Evolutionary conservation across 2,113 vertebrate species (phyloP), one percentile per base, ranked within the genome.

Genomic region (Etheostoma spectabile): DNA sequence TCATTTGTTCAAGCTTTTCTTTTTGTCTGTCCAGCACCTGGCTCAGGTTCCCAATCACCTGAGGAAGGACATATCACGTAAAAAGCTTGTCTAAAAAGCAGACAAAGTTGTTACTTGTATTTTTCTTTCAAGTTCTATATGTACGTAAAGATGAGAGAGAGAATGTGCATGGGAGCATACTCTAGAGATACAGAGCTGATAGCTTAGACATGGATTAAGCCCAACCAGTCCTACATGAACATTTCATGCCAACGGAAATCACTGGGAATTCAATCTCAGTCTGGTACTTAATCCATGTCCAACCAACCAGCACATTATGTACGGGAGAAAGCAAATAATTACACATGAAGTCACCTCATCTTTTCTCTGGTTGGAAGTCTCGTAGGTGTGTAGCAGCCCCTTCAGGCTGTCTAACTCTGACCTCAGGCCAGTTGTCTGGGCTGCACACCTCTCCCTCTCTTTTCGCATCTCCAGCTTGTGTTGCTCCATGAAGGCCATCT

Each of bases 31-130:
- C 94, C 89, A 97, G 80, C 35, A 96, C 96, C 72, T 93, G 90
- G 49, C 92, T 96, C 92, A 99, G 95, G 86, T 96, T 98, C 73
- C 79, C 83, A 69, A 99, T 98, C 78, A 98, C 96, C 98, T 99
- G 92, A 69, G 67, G 53, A 51, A 82, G 51, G 27, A 78, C n/a
- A 76, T 19, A 55, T n/a, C 15, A 64, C 19, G 59, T 33, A 79
- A 53, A 33, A 38, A 49, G 5, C 16, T n/a, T 13, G 1, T 46
- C 15, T 22, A 19, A 42, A 74, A 52, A 46, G 6, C 4, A 68
- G 35, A 67, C 19, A 21, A 14, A 15, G 3, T 35, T 24, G n/a
- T 49, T 75, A 56, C 60, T 60, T n/a, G 14, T 38, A 2, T 59
- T 53, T 70, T 35, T 74, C 1, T 45, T 69, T 67, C 42, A 10